Percentiles rank a stretch among this genome's conserved stretches.
Conservation (phyloP, 2,797 vertebrate species). For the Cossypha niveicapilla region DNA sequence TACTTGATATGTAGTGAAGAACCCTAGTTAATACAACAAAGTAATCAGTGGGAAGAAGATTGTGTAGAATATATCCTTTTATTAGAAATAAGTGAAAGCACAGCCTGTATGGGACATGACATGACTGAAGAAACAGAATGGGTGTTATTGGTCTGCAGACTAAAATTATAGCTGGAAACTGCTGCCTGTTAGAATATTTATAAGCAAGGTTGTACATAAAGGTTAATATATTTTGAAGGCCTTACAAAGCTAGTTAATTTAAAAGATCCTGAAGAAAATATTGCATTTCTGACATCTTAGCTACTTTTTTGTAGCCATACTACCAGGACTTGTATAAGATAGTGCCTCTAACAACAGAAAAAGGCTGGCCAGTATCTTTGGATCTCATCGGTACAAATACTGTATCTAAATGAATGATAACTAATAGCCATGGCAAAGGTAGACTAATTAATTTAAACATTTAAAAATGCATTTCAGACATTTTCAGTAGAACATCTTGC, state of each 20-base stretch:
- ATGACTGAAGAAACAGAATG: not conserved
- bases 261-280: not conserved
- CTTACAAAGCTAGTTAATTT: not conserved
- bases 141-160: not conserved
- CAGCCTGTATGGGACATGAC: not conserved
- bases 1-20: not conserved
- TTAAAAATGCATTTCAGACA: not conserved
- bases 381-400: not conserved
- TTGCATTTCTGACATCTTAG: not conserved
- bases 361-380: fast-evolving
- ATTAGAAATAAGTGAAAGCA: not conserved
- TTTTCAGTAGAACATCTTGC: not conserved
- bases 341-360: not conserved
- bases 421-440: not conserved
- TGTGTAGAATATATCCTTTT: not conserved
- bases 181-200: not conserved
- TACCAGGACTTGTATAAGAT: not conserved
- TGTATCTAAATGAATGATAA: not conserved
- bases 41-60: not conserved
- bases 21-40: not conserved
- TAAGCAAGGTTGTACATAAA: not conserved
- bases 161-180: not conserved
- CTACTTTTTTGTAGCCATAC: not conserved
- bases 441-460: not conserved
- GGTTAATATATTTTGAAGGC: not conserved